Conservation (phyloP, 2,888 invertebrate genomes). For the Harpalus rubripes region DNA sequence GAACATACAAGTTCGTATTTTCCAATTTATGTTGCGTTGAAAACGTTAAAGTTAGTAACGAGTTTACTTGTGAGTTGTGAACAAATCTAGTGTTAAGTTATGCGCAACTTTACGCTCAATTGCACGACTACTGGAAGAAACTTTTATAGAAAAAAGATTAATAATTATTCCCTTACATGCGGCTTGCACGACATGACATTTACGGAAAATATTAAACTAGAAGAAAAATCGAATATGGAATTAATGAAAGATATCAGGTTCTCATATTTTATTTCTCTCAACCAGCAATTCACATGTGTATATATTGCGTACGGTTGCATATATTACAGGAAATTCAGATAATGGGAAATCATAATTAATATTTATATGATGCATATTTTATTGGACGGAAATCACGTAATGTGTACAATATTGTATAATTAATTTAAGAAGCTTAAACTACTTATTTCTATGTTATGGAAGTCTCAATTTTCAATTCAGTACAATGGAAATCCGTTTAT, state of each 20-base stretch:
- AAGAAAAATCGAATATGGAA: background rate
- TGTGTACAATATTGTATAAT: background rate
- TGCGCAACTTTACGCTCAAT: background rate
- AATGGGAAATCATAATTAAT: background rate
- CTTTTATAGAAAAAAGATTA: no score
- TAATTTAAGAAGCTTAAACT: background rate
- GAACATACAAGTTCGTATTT: background rate
- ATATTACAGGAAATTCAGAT: constrained; percentile 1
- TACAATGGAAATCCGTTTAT: no score
- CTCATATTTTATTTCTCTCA: background rate
- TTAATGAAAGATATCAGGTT: background rate
- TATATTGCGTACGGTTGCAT: background rate
- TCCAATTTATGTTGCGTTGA: background rate
- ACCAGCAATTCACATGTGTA: constrained; percentile 1
- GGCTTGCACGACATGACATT: background rate
- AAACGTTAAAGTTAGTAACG: background rate
- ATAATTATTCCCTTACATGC: background rate
- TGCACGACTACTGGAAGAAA: no score
- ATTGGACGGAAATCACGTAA: constrained; percentile 19
- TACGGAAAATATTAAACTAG: background rate
- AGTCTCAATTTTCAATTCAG: background rate
- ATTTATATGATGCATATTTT: constrained; percentile 15
- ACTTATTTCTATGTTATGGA: background rate
- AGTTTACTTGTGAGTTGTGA: background rate
- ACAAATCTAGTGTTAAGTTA: background rate